These are phyloP conservation scores for Collichthys lucidus DNA, from an alignment of 2,113 vertebrate genomes.

Conservation along the genomic window DNA sequence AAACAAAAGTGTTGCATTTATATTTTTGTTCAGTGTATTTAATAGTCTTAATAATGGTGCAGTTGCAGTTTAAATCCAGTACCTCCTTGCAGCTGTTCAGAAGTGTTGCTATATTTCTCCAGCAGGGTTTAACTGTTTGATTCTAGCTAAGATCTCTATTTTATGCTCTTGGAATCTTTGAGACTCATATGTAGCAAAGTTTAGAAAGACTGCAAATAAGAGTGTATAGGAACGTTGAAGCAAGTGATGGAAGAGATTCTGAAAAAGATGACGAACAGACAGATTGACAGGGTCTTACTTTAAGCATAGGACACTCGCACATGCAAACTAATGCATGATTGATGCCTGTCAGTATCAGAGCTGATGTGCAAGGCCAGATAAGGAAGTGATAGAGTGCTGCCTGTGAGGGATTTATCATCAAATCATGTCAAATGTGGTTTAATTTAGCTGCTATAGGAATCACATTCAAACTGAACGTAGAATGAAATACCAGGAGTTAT, in stretches of 20 bases:
- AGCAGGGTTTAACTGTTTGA: background rate
- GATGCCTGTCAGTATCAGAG: constrained; percentile 23
- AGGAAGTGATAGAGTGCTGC: constrained; percentile 10
- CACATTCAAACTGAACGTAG: constrained; percentile 26
- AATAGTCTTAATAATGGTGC: background rate
- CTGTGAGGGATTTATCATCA: constrained; percentile 48
- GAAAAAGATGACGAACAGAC: background rate
- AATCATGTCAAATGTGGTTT: constrained; percentile 35
- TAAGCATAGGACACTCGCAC: background rate
- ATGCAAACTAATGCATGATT: constrained; percentile 16
- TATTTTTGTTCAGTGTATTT: background rate
- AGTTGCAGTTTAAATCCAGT: background rate
- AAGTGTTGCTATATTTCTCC: background rate
- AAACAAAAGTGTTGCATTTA: too few relatives aligned
- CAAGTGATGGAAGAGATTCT: constrained; percentile 8
- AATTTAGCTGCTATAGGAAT: constrained; percentile 40
- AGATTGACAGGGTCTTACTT: background rate
- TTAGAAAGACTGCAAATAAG: background rate
- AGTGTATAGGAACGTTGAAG: background rate
- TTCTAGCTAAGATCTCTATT: constrained; percentile 23
- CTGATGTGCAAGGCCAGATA: constrained; percentile 33
- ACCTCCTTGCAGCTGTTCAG: background rate
- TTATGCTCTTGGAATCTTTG: background rate
- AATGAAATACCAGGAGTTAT: constrained; percentile 18
- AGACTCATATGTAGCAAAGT: constrained; percentile 14